phyloP scores from a whole-genome alignment of 1,140 invertebrate genomes.

The Pinna nobilis region DNA sequence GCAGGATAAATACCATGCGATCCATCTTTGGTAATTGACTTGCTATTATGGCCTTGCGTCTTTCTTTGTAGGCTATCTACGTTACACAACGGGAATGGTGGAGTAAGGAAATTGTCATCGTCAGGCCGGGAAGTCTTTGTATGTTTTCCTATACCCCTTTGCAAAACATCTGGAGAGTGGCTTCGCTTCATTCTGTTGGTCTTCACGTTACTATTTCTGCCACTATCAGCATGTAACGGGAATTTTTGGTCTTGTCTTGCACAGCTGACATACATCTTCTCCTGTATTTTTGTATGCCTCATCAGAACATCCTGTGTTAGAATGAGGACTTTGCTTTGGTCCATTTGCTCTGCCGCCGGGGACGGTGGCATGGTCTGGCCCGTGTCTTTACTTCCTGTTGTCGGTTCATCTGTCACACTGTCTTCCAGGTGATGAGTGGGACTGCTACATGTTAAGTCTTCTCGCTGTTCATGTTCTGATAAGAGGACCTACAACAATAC shows the following conservation, averaged over 20 bases:
- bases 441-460: constrained; percentile 39
- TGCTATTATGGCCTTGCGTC: not conserved
- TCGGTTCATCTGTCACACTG: constrained; percentile 33
- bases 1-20: not conserved
- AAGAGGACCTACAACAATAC: constrained; percentile 66
- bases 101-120: constrained; percentile 26
- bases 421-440: constrained; percentile 26
- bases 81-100: constrained; percentile 39
- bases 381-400: not conserved
- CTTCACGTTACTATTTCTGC: not conserved
- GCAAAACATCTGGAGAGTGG: constrained; percentile 41
- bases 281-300: constrained; percentile 65
- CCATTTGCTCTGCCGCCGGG: not conserved
- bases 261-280: constrained; percentile 61
- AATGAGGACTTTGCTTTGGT: not conserved
- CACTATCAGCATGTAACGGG: constrained; percentile 29
- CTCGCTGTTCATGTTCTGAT: constrained; percentile 61
- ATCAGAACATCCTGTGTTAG: constrained; percentile 62
- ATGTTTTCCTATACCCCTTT: not conserved
- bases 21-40: not conserved
- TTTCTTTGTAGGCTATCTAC: not conserved
- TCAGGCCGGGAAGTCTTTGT: constrained; percentile 18
- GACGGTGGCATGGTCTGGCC: not conserved
- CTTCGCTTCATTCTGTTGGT: constrained; percentile 39
- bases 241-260: constrained; percentile 49